Conservation (phyloP, 2,113 vertebrate genomes). For the Tupaia tana region DNA sequence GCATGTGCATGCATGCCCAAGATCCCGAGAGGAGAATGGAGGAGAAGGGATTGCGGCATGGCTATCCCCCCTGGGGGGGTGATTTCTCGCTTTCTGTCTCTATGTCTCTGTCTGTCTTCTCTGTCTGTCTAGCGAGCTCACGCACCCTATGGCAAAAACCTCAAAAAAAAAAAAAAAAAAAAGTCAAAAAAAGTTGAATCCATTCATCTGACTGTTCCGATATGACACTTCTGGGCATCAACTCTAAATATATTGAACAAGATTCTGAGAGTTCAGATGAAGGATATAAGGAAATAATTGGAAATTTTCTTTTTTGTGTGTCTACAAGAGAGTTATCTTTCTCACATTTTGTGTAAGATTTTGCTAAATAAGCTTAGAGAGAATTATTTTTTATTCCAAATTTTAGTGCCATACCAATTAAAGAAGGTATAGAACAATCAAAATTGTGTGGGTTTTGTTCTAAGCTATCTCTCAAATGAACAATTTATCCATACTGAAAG, state of each 20-base stretch:
- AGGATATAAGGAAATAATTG: neutral
- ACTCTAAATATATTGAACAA: constrained; percentile 7
- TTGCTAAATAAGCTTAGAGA: neutral
- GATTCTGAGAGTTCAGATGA: neutral
- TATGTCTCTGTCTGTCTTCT: too few species aligned
- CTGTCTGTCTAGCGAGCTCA: too few species aligned
- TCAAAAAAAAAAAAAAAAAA: too few species aligned
- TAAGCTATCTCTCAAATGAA: neutral
- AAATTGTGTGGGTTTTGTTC: neutral
- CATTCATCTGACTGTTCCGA: neutral
- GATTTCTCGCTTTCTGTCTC: too few species aligned
- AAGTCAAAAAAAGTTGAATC: too few species aligned
- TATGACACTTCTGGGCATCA: neutral
- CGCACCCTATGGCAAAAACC: too few species aligned
- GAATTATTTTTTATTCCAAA: neutral
- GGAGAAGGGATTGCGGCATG: too few species aligned
- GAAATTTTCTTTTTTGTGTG: neutral
- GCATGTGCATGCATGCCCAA: too few species aligned
- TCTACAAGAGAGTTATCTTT: neutral
- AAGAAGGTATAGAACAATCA: neutral
- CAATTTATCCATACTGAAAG: neutral
- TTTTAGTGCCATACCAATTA: neutral
- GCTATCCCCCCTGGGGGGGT: too few species aligned
- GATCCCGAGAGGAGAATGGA: too few species aligned
- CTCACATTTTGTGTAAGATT: constrained; percentile 22